Conservation (phyloP, 2,888 invertebrate species). For the Pyrochroa serraticornis region DNA sequence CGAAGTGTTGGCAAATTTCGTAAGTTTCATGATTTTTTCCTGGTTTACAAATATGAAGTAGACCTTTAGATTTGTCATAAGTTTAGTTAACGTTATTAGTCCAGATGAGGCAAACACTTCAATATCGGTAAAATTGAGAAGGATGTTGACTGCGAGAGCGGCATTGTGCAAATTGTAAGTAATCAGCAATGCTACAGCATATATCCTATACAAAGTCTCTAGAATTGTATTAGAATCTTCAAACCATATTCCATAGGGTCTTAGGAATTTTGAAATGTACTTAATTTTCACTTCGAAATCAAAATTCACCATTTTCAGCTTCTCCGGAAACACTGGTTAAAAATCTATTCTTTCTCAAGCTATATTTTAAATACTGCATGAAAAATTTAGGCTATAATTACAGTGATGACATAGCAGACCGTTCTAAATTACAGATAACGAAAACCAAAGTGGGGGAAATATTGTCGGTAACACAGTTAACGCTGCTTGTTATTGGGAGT, state of each 20-base stretch:
- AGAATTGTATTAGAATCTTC: background rate
- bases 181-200: background rate
- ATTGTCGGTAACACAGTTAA: no score
- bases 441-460: no score
- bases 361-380: no score
- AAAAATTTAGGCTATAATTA: no score
- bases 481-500: no score
- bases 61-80: conserved; percentile 3
- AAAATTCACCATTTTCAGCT: no score
- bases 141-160: background rate
- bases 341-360: no score
- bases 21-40: background rate
- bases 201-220: background rate
- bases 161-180: conserved; percentile 7
- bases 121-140: background rate
- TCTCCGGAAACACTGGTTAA: no score
- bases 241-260: conserved; percentile 3
- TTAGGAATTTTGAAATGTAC: no score
- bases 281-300: no score
- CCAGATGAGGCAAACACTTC: conserved; percentile 5
- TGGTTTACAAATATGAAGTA: conserved; percentile 2
- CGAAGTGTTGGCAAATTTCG: background rate
- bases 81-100: conserved; percentile 1
- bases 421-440: no score
- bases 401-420: no score